Base-by-base conservation (phyloP, 92 coral and sea anemone genomes). In the Scolanthus callimorphus region DNA sequence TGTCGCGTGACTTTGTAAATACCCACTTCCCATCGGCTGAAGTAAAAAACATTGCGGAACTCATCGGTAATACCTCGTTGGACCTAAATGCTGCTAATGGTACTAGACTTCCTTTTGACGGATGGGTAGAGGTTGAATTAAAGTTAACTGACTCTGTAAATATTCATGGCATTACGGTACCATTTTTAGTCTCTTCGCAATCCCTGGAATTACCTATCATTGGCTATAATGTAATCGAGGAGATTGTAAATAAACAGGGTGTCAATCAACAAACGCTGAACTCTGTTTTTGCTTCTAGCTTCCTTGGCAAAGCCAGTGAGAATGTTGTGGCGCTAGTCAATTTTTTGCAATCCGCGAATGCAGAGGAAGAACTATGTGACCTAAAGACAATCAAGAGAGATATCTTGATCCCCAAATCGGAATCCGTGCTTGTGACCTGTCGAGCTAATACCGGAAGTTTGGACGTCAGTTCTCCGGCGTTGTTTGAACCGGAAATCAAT, bases 401-500 rank as follows among this genome's bases (percentile, higher is more conserved):
- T 49, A 47, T 49, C 11, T 45, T 46, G 29, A 60, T 85, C 28
- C 95, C 80, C 4, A 37, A 53, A 20, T 59, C 57, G 19, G 62
- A 69, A 57, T 39, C 85, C 2, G 64, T 69, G 2, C 11, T 46
- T n/a, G 60, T 81, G 30, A 9, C 77, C 1, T 81, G 85, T 26
- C 89, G 77, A 41, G 85, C 81, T 24, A 65, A 59, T 59, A 27
- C 80, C 1, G 85, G 84, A 6, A 65, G 58, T 31, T 49, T 64
- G 13, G 62, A 69, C 30, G 43, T 48, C 20, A 52, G 56, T 12
- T 52, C 74, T 27, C 82, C 89, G 2, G 95, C 66, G 39, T 28
- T 82, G 38, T 73, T 87, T 46, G 86, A 82, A 60, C 81, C 72
- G 59, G 84, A 82, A 17, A 55, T 62, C 11, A 67, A 73, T 3